Base-by-base conservation (phyloP, 2,888 invertebrate genomes). In the Chymomyza procnemis region DNA sequence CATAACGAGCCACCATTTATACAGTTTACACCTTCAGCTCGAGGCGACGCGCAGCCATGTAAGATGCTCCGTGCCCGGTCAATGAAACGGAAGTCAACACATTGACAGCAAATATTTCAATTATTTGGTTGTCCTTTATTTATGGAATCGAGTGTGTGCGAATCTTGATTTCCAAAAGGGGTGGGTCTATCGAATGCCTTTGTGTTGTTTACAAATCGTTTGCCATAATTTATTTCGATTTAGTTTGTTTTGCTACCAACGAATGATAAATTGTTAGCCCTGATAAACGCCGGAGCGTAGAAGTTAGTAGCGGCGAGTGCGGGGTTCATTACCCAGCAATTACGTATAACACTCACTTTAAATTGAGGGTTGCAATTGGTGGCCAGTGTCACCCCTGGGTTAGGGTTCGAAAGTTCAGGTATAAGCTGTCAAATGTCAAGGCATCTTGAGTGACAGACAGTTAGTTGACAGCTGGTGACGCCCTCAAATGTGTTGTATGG, bases 41-140 rank as follows among this genome's bases (percentile, higher is more conserved):
- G 56, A 56, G 56, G 56, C 56, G 54, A 34, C 56, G 54, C 3
- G 14, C 21, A n/a, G 26, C 56, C 6, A 30, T 26, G 30, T 30
- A 56, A 26, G 26, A 14, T 30, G 21, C 54, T 21, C 26, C 8
- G 54, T 14, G 21, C 54, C 8, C 54, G 54, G 54, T 14, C 56
- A 50, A 50, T 50, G 56, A 56, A 73, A 67, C 69, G 79, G 79
- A 75, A 82, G 87, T 82, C 82, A 82, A 82, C 81, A 86, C 86
- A 81, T 84, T 84, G 81, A 85, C 82, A 85, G 85, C 83, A 85
- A 85, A 83, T 83, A 87, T 83, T 87, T 83, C 83, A 87, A 85
- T 83, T 83, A 83, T 85, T 64, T 56, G 19, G 54, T 12, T 54
- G 54, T 18, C 19, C 21, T 21, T 21, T 60, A 22, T 60, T 60